Percentiles rank a stretch among this genome's conserved stretches.
These are phyloP conservation scores for Nemapogon koenigi DNA, from an alignment of 2,888 invertebrate species.

Conservation along the genomic window DNA sequence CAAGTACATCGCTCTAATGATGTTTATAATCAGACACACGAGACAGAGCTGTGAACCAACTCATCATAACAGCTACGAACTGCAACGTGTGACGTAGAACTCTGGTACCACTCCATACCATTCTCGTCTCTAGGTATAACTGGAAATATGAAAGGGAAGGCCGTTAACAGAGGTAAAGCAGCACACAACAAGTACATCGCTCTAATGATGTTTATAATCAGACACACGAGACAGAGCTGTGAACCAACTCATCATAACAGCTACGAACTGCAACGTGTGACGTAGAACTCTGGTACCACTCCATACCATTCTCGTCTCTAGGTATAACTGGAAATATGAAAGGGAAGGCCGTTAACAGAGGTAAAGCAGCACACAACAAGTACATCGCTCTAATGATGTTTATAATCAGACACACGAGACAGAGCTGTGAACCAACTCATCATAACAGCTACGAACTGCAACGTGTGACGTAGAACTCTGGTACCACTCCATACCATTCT, in stretches of 20 bases:
- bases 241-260: conserved; percentile 82
- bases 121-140: conserved; percentile 86
- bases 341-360: too few relatives aligned
- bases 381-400: conserved; percentile 98
- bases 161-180: too few relatives aligned
- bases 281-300: conserved; percentile 76
- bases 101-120: conserved; percentile 80
- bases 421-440: conserved; percentile 86
- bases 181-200: conserved; percentile 89
- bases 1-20: conserved; percentile 96
- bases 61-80: conserved; percentile 76
- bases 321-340: conserved; percentile 72
- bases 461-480: conserved; percentile 76
- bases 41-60: conserved; percentile 86
- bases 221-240: conserved; percentile 88
- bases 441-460: conserved; percentile 81
- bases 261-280: conserved; percentile 81
- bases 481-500: conserved; percentile 82
- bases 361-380: conserved; percentile 81
- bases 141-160: conserved; percentile 40
- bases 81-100: conserved; percentile 84
- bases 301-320: conserved; percentile 85
- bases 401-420: conserved; percentile 91
- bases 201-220: conserved; percentile 98
- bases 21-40: conserved; percentile 95